These are phyloP conservation scores for Henricia sp. DNA, from an alignment of 53 echinoderm and acorn worm genomes.

Conservation along the genomic window DNA sequence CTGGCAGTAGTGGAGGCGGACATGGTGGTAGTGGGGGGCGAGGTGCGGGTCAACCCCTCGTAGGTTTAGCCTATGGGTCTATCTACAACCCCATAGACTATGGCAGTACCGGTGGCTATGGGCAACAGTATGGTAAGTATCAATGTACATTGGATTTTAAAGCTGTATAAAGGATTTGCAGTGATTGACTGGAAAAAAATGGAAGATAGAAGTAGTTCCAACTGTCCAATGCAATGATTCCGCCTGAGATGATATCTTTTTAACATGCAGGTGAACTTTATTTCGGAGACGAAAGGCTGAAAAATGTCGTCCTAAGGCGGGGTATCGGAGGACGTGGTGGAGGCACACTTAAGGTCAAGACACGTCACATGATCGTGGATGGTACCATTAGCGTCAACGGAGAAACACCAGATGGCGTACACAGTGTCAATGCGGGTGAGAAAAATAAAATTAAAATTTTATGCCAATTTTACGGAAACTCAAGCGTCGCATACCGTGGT, in stretches of 20 bases:
- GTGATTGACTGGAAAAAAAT: too few species aligned
- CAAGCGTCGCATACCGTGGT: too few species aligned
- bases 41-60: slow-evolving; percentile 66
- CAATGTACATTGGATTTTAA: too few species aligned
- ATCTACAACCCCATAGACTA: slow-evolving; percentile 87
- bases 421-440: slow-evolving; percentile 62
- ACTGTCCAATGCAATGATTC: too few species aligned
- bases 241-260: too few species aligned
- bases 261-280: slow-evolving; percentile 74
- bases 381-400: slow-evolving; percentile 81
- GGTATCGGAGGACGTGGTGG: slow-evolving; percentile 87
- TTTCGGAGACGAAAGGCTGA: slow-evolving; percentile 72
- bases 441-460: too few species aligned
- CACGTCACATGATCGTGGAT: slow-evolving; percentile 87
- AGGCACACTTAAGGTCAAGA: slow-evolving; percentile 70
- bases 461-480: too few species aligned
- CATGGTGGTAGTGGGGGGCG: slow-evolving; percentile 88
- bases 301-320: slow-evolving; percentile 62
- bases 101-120: slow-evolving; percentile 90
- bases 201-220: too few species aligned
- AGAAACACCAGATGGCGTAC: slow-evolving; percentile 64
- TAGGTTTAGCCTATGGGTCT: slow-evolving; percentile 88
- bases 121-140: slow-evolving; percentile 78
- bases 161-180: too few species aligned
- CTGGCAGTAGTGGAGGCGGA: slow-evolving; percentile 88